Percentiles rank a stretch among this genome's conserved stretches.
Evolutionary conservation across 1,140 invertebrate species (phyloP).

Genomic region (Gryon sp.): DNA sequence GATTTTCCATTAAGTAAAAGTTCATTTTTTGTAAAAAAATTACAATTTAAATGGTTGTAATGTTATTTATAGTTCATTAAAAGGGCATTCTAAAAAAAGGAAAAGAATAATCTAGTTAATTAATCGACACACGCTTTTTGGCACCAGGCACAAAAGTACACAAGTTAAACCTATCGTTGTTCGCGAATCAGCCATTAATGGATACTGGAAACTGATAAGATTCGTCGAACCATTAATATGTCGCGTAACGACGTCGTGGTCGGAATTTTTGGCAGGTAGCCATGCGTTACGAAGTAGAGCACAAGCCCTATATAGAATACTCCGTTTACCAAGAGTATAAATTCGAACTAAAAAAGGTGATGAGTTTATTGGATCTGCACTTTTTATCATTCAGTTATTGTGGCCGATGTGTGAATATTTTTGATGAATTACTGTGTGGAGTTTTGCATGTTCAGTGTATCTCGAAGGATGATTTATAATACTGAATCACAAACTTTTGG

Average conservation of each 20-base stretch:
- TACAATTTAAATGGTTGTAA: too few relatives aligned
- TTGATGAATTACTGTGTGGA: conserved; percentile 18
- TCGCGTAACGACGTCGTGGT: conserved; percentile 27
- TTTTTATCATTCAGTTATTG: conserved; percentile 27
- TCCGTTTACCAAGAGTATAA: conserved; percentile 29
- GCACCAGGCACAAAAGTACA: conserved; percentile 9
- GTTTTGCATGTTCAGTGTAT: neutral
- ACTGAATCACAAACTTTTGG: too few relatives aligned
- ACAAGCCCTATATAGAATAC: conserved; percentile 9
- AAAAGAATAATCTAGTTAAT: conserved; percentile 2
- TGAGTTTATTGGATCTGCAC: conserved; percentile 5
- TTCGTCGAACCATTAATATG: conserved; percentile 64
- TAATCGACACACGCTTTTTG: conserved; percentile 20
- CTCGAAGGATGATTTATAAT: too few relatives aligned
- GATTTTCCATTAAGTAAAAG: too few relatives aligned
- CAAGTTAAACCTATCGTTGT: conserved; percentile 18
- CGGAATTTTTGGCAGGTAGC: conserved; percentile 49
- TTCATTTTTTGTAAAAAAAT: too few relatives aligned
- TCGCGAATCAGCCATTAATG: conserved; percentile 28
- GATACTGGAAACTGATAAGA: conserved; percentile 47
- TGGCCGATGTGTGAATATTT: conserved; percentile 1
- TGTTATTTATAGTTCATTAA: too few relatives aligned
- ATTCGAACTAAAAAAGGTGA: conserved; percentile 25
- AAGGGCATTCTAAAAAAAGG: too few relatives aligned
- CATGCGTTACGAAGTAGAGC: conserved; percentile 47